These are phyloP conservation scores for Clistopyga incitator DNA, from an alignment of 2,888 invertebrate genomes.

Conservation along the genomic window DNA sequence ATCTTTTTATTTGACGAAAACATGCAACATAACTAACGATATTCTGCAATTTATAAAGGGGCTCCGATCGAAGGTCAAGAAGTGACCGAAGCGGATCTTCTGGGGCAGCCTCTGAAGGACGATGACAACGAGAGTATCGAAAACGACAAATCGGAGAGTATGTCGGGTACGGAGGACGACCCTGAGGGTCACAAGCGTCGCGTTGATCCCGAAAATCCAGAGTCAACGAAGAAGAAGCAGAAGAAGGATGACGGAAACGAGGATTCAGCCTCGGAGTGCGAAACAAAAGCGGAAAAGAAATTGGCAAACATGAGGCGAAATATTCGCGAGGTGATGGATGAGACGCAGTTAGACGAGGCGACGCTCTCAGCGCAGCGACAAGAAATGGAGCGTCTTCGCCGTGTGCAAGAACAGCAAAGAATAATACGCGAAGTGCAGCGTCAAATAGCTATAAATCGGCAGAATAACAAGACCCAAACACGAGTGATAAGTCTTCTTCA, in stretches of 20 bases:
- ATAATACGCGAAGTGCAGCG: constrained; percentile 93
- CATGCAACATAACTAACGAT: not conserved
- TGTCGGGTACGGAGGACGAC: constrained; percentile 79
- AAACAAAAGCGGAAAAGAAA: constrained; percentile 81
- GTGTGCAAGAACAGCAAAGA: constrained; percentile 94
- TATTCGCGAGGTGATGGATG: constrained; percentile 97
- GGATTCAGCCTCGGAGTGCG: constrained; percentile 81
- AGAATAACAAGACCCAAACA: constrained; percentile 88
- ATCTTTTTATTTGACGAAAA: not conserved
- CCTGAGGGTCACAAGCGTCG: constrained; percentile 83
- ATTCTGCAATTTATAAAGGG: constrained; percentile 71
- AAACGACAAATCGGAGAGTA: constrained; percentile 75
- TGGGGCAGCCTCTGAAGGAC: constrained; percentile 80
- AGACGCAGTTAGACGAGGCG: constrained; percentile 95
- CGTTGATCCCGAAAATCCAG: constrained; percentile 77
- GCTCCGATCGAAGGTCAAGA: constrained; percentile 83
- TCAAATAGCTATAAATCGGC: constrained; percentile 91
- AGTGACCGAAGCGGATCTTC: constrained; percentile 81
- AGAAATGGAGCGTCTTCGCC: constrained; percentile 94
- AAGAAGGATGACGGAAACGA: constrained; percentile 82
- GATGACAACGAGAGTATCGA: constrained; percentile 79
- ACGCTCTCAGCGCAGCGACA: constrained; percentile 96
- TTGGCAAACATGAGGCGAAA: constrained; percentile 91
- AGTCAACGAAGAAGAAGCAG: constrained; percentile 79
- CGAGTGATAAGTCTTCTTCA: constrained; percentile 90